Base-by-base conservation (phyloP, 2,113 vertebrate genomes). In the Plecotus auritus region DNA sequence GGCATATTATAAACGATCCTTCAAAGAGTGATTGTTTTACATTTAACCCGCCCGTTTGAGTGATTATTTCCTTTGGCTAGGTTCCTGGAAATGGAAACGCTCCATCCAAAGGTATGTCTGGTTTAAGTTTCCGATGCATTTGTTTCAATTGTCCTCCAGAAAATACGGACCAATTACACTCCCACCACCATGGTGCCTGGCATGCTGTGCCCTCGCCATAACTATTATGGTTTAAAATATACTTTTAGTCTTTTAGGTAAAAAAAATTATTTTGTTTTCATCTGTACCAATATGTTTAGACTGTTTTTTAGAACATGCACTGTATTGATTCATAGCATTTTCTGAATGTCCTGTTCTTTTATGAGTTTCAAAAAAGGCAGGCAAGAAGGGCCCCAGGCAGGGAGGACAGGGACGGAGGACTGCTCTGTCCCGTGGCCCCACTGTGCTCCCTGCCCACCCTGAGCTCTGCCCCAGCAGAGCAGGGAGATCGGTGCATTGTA, bases 31-130 rank as follows among this genome's bases (percentile, higher is more conserved):
- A 40, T 49, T 77, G 74, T 76, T 93, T 72, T n/a, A 30, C 23
- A 12, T 91, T 85, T 90, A 89, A 82, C 73, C 61, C 32, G 2
- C 54, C 72, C 11, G 2, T 69, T 85, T 54, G 37, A 91, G n/a
- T 54, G 91, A 90, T 88, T 66, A 73, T 95, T 95, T 96, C 51
- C 78, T 91, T 92, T 93, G 61, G 92, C 92, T 95, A 61, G 95
- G 54, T 82, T 94, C 78, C 67, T 91, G 69, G 89, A 91, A 88
- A 17, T 77, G 22, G 87, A 94, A 88, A 92, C 66, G 72, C 91
- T 78, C 61, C 90, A 64, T 88, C 83, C 45, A 83, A 67, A 93
- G 35, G 56, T 77, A 32, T 10, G 22, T 78, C 54, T 73, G 12
- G 16, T 32, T 80, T 87, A 59, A 92, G 61, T 45, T 70, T 87